These are phyloP conservation scores for Helicoverpa armigera DNA, from an alignment of 1,140 invertebrate species.

Conservation along the genomic window DNA sequence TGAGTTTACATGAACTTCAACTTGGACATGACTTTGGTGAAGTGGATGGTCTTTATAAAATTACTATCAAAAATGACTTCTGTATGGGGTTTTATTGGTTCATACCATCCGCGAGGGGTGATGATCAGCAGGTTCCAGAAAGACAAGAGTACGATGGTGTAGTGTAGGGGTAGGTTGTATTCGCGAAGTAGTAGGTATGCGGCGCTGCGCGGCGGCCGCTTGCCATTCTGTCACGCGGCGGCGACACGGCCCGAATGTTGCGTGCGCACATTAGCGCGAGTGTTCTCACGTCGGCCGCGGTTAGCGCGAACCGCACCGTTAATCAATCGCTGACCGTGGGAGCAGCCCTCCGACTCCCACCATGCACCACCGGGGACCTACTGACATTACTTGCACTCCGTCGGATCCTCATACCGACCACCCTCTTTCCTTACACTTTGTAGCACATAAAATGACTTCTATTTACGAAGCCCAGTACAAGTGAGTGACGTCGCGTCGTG, in stretches of 20 bases:
- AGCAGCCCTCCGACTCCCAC: slow-evolving; percentile 52
- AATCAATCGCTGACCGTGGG: slow-evolving; percentile 78
- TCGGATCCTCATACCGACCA: neutral
- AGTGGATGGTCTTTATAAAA: too few relatives aligned
- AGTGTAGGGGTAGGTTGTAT: neutral
- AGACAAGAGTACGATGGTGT: neutral
- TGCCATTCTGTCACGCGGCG: slow-evolving; percentile 70
- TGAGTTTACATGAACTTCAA: too few relatives aligned
- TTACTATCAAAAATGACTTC: too few relatives aligned
- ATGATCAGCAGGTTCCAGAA: neutral
- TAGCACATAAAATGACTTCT: slow-evolving; percentile 20
- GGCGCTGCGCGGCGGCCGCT: slow-evolving; percentile 26
- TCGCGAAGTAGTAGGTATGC: neutral
- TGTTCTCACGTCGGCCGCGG: slow-evolving; percentile 66
- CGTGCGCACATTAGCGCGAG: slow-evolving; percentile 60
- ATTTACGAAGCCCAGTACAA: slow-evolving; percentile 55
- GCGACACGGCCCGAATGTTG: slow-evolving; percentile 65
- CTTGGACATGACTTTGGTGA: too few relatives aligned
- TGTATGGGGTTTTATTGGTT: too few relatives aligned
- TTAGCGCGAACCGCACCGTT: slow-evolving; percentile 73
- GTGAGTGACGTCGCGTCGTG: slow-evolving; percentile 53
- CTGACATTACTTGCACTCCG: neutral
- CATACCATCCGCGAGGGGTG: neutral
- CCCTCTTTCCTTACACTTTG: too few relatives aligned
- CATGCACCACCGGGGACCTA: neutral